These are phyloP conservation scores for Cataglyphis altisquamis DNA, from an alignment of 2,888 invertebrate species.

Conservation along the genomic window DNA sequence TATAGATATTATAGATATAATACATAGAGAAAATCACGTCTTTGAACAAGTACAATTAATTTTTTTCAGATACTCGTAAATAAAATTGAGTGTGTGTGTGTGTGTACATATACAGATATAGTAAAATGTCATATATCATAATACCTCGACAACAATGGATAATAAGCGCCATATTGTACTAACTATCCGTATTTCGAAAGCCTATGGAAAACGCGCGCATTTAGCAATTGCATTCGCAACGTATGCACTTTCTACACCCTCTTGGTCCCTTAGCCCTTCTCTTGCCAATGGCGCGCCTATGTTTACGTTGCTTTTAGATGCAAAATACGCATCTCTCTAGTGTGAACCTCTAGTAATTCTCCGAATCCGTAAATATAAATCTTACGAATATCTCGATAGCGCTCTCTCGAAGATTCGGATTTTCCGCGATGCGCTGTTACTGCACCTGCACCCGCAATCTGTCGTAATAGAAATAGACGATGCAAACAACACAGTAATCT, in stretches of 20 bases:
- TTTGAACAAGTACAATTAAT: neutral
- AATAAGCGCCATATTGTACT: neutral
- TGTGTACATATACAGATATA: no score
- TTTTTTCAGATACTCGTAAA: neutral
- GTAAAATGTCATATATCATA: neutral
- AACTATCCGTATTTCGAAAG: neutral
- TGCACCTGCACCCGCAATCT: constrained; percentile 24
- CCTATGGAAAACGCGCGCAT: constrained; percentile 20
- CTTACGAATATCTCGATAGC: constrained; percentile 4
- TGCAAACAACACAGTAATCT: constrained; percentile 58
- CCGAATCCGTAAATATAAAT: neutral
- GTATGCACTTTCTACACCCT: constrained; percentile 16
- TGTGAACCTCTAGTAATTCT: neutral
- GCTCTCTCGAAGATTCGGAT: neutral
- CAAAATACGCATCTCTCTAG: neutral
- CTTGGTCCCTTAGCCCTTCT: no score
- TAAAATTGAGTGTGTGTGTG: neutral
- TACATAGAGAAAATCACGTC: neutral
- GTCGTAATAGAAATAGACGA: constrained; percentile 56
- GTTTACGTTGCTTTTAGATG: neutral
- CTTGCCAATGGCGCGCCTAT: neutral
- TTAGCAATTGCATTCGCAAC: neutral
- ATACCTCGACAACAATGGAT: neutral
- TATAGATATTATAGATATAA: neutral
- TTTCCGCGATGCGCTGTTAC: neutral